Evolutionary conservation across 2,797 vertebrate species (phyloP).

Genomic region (Oophaga sylvatica): DNA sequence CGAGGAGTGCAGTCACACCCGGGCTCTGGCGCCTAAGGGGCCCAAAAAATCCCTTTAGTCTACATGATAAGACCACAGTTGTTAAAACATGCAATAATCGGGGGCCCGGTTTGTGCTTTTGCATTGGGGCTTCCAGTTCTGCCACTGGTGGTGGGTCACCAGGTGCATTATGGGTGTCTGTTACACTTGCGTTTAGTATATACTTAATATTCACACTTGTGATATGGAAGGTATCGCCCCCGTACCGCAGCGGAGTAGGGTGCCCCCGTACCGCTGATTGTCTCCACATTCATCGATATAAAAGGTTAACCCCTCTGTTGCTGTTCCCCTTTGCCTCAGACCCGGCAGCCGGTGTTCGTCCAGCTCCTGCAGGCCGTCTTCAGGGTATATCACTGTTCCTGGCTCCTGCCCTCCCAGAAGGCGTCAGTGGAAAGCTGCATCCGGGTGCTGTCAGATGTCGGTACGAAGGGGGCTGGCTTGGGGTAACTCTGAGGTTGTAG

Average conservation of each 20-base stretch:
- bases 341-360: conserved; percentile 92
- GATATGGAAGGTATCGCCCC: background rate
- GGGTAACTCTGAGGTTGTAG: background rate
- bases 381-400: conserved; percentile 95
- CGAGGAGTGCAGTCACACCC: no score
- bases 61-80: no score
- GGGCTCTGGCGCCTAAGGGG: no score
- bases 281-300: no score
- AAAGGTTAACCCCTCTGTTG: background rate
- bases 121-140: no score
- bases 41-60: no score
- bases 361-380: conserved; percentile 96
- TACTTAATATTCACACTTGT: conserved; percentile 14
- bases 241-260: background rate
- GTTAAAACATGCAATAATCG: no score
- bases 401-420: conserved; percentile 92
- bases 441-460: conserved; percentile 95
- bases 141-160: background rate
- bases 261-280: no score
- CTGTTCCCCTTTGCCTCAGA: conserved; percentile 65
- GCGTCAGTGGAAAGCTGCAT: conserved; percentile 97
- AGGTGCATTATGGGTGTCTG: conserved; percentile 3
- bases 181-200: background rate
- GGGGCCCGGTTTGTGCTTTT: no score
- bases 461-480: conserved; percentile 72